Evolutionary conservation across 2,888 invertebrate species (phyloP).

Genomic region (Matsumyia berberina): DNA sequence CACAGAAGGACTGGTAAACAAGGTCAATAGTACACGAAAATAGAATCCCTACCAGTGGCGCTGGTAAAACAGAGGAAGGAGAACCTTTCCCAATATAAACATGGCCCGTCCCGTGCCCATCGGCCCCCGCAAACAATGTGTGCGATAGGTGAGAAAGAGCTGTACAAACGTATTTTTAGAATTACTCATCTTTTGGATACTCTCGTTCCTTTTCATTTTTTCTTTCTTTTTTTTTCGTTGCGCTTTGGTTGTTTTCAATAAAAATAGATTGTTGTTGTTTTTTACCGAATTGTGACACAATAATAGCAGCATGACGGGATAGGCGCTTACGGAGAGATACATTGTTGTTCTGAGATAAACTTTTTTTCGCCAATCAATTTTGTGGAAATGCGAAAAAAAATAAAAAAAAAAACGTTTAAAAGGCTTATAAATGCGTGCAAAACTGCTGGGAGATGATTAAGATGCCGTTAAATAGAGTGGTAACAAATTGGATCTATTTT

Average conservation of each 20-base stretch:
- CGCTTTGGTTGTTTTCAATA: conserved; percentile 2
- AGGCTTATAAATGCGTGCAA: too few species aligned
- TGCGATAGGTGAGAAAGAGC: background rate
- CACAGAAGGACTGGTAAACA: conserved; percentile 5
- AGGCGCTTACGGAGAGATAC: too few species aligned
- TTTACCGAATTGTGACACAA: conserved; percentile 18
- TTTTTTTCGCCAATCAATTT: background rate
- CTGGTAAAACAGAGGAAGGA: background rate
- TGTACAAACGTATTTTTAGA: background rate
- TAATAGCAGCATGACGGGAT: conserved; percentile 25
- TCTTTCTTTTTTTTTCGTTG: conserved; percentile 1
- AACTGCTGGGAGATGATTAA: too few species aligned
- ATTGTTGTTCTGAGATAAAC: conserved; percentile 1
- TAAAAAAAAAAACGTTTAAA: too few species aligned
- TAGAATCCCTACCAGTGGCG: conserved; percentile 49
- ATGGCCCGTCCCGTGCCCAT: too few species aligned
- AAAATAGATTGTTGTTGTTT: conserved; percentile 1
- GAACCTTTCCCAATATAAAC: conserved; percentile 44
- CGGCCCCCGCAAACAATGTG: background rate
- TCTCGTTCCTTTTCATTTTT: too few species aligned
- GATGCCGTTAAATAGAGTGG: too few species aligned
- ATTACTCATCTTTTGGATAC: background rate
- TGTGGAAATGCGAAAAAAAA: too few species aligned
- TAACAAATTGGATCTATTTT: too few species aligned
- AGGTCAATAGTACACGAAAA: conserved; percentile 43